phyloP scores from a whole-genome alignment of 2,888 invertebrate genomes.

The Patella ulyssiponensis region DNA sequence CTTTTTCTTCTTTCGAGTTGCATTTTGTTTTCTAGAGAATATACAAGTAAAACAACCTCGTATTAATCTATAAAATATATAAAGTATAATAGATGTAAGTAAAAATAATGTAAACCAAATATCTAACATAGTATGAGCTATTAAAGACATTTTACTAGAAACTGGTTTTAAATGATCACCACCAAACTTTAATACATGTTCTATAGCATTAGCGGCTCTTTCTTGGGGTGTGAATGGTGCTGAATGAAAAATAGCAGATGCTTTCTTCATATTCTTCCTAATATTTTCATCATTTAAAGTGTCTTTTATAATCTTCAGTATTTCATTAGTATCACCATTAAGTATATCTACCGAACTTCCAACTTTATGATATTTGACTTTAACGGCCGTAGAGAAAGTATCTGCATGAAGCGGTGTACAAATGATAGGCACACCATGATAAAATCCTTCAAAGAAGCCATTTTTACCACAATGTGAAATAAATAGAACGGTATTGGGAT shows the following conservation, averaged over 20 bases:
- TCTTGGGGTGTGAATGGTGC: conserved; percentile 38
- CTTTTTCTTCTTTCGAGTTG: not conserved
- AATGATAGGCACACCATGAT: conserved; percentile 52
- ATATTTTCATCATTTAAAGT: conserved; percentile 33
- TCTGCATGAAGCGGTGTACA: conserved; percentile 47
- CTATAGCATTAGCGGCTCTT: conserved; percentile 49
- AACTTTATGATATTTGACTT: conserved; percentile 29
- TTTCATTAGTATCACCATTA: conserved; percentile 30
- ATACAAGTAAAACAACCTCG: not conserved
- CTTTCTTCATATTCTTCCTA: conserved; percentile 34
- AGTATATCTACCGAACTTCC: conserved; percentile 34
- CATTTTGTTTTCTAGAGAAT: not conserved
- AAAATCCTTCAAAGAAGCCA: conserved; percentile 50
- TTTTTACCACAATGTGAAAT: conserved; percentile 54
- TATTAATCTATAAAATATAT: not conserved
- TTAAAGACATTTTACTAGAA: conserved; percentile 30
- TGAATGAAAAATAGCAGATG: conserved; percentile 40
- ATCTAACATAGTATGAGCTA: conserved; percentile 28
- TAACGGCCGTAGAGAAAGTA: conserved; percentile 32
- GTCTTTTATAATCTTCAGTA: conserved; percentile 30
- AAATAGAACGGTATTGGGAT: conserved; percentile 44
- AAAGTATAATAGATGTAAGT: not conserved
- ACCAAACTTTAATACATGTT: conserved; percentile 52
- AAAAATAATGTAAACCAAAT: conserved; percentile 24
- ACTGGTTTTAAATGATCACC: conserved; percentile 45